A percentile compares a stretch with the other conserved stretches of the same genome.
These are phyloP conservation scores for Parauchenoglanis ngamensis DNA, from an alignment of 2,797 vertebrate genomes.

Conservation along the genomic window DNA sequence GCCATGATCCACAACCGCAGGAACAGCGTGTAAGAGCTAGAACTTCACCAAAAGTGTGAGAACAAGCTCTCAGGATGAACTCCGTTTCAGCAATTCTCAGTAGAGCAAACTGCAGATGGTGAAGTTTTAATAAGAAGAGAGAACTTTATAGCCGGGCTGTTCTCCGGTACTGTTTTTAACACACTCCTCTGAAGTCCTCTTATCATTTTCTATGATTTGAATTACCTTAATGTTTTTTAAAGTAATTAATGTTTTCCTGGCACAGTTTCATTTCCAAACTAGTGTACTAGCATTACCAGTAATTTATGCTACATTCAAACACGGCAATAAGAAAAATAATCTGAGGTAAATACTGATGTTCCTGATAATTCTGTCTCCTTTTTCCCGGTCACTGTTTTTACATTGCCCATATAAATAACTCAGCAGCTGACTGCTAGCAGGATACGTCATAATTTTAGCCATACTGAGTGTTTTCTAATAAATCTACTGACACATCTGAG, in stretches of 20 bases:
- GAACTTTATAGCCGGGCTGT: not conserved
- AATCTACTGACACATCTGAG: not conserved
- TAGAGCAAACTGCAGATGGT: no score
- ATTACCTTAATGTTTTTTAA: not conserved
- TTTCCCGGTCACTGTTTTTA: not conserved
- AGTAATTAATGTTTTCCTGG: not conserved
- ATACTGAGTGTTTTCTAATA: not conserved
- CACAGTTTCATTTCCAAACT: not conserved
- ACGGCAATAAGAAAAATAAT: no score
- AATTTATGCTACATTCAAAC: not conserved
- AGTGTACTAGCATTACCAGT: not conserved
- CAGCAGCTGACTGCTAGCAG: not conserved
- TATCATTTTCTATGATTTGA: no score
- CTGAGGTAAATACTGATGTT: not conserved
- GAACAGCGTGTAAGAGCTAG: conserved; percentile 74
- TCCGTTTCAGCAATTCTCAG: not conserved
- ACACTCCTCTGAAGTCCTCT: not conserved
- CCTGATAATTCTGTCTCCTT: not conserved
- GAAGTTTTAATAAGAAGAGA: not conserved
- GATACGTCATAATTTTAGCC: not conserved
- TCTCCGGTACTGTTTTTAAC: not conserved
- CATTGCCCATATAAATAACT: not conserved
- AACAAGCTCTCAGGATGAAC: not conserved
- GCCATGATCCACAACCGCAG: conserved; percentile 86
- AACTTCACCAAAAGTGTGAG: conserved; percentile 4